Conservation (phyloP, 2,888 invertebrate genomes). For the Ptychoptera contaminata region DNA sequence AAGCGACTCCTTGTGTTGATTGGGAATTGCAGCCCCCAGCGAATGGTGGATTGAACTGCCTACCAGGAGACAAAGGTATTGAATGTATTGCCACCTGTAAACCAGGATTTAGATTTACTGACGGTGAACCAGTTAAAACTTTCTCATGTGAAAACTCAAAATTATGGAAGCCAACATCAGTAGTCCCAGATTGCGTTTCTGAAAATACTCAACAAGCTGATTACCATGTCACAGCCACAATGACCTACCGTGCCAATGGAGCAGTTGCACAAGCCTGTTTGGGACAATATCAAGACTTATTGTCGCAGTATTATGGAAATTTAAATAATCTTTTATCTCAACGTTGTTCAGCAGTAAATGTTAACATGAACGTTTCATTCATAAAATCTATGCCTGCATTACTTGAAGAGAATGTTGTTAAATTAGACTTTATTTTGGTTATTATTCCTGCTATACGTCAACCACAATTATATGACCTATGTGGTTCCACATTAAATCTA, state of each 20-base stretch:
- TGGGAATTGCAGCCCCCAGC: constrained; percentile 85
- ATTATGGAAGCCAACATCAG: constrained; percentile 73
- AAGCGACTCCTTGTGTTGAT: constrained; percentile 86
- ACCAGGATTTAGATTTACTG: constrained; percentile 77
- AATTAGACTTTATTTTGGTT: constrained; percentile 77
- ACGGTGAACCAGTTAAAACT: constrained; percentile 74
- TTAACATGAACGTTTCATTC: constrained; percentile 87
- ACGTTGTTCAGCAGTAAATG: constrained; percentile 86
- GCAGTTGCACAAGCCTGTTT: constrained; percentile 74
- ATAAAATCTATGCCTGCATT: constrained; percentile 65
- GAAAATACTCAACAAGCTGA: constrained; percentile 93
- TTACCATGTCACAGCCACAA: constrained; percentile 74
- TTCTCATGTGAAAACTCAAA: constrained; percentile 70
- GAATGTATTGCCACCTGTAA: constrained; percentile 85
- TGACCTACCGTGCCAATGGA: constrained; percentile 78
- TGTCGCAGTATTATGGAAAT: constrained; percentile 62
- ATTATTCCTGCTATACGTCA: constrained; percentile 78
- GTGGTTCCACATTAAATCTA: constrained; percentile 81
- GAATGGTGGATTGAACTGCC: constrained; percentile 75
- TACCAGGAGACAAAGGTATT: constrained; percentile 62
- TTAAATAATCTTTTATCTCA: constrained; percentile 73
- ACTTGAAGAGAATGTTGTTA: constrained; percentile 73
- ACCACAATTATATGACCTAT: constrained; percentile 84
- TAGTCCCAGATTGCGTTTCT: constrained; percentile 89
- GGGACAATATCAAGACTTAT: constrained; percentile 67